phyloP scores from a whole-genome alignment of 2,888 invertebrate species.

The Adela reaumurella region DNA sequence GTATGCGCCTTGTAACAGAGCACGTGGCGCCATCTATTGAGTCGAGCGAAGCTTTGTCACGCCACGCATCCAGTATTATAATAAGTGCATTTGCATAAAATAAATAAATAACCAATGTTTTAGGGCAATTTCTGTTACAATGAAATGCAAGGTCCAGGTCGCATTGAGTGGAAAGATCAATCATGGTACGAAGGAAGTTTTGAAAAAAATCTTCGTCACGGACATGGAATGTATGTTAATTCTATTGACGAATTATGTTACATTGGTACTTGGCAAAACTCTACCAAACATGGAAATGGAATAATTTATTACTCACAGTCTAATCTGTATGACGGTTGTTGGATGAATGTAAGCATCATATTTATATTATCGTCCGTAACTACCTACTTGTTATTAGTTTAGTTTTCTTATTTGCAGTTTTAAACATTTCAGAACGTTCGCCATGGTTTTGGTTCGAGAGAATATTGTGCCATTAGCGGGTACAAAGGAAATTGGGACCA shows the following conservation, averaged over 20 bases:
- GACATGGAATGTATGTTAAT: conserved; percentile 46
- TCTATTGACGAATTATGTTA: conserved; percentile 35
- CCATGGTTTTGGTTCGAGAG: conserved; percentile 36
- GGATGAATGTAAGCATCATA: conserved; percentile 18
- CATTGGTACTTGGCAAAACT: conserved; percentile 45
- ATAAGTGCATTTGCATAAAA: too few species aligned
- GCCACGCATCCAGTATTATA: too few species aligned
- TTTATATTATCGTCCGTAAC: too few species aligned
- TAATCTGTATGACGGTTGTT: conserved; percentile 39
- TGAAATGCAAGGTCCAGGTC: conserved; percentile 51
- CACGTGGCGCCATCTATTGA: too few species aligned
- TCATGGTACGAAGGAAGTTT: conserved; percentile 60
- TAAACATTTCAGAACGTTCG: conserved; percentile 41
- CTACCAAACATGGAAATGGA: conserved; percentile 41
- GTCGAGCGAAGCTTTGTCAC: too few species aligned
- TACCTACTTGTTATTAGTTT: too few species aligned
- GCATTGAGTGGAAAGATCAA: conserved; percentile 51
- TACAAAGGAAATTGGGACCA: conserved; percentile 56
- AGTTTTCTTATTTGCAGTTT: too few species aligned
- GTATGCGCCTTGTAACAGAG: too few species aligned
- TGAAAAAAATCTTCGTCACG: conserved; percentile 50
- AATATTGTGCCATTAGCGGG: conserved; percentile 33
- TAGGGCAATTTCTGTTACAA: conserved; percentile 59
- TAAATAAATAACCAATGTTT: conserved; percentile 5
- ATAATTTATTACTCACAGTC: conserved; percentile 27